Percentiles rank a stretch among this genome's conserved stretches.
Evolutionary conservation across 2,113 vertebrate species (phyloP).

Genomic region (Prunella himalayana): DNA sequence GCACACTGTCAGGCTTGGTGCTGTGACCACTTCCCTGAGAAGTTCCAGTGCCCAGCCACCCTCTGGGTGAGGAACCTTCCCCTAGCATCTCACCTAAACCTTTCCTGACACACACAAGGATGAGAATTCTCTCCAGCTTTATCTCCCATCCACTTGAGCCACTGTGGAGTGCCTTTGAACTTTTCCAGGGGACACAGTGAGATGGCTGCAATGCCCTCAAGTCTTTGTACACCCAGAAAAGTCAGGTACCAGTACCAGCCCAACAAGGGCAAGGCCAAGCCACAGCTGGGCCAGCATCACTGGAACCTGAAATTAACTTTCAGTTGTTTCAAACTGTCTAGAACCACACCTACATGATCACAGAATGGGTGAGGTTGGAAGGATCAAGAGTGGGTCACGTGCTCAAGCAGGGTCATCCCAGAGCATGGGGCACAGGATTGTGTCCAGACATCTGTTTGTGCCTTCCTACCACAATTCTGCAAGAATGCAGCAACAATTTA

Average conservation of each 20-base stretch:
- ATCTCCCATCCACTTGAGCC: neutral
- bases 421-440: neutral
- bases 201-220: neutral
- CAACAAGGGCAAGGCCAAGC: accelerated
- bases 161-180: neutral
- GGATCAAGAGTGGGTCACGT: accelerated
- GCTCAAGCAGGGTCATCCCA: neutral
- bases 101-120: neutral
- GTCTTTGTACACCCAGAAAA: neutral
- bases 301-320: neutral
- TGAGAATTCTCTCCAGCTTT: neutral
- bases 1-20: neutral
- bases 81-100: neutral
- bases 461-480: neutral
- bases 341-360: neutral
- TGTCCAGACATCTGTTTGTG: no score
- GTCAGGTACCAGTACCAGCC: neutral
- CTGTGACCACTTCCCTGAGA: neutral
- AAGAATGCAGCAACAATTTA: neutral
- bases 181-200: accelerated
- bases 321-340: neutral
- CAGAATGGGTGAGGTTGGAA: neutral
- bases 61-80: neutral
- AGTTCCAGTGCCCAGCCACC: neutral
- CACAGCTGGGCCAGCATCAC: neutral